These are phyloP conservation scores for Enteromius treurensis DNA, from an alignment of 2,797 vertebrate species.

Conservation along the genomic window DNA sequence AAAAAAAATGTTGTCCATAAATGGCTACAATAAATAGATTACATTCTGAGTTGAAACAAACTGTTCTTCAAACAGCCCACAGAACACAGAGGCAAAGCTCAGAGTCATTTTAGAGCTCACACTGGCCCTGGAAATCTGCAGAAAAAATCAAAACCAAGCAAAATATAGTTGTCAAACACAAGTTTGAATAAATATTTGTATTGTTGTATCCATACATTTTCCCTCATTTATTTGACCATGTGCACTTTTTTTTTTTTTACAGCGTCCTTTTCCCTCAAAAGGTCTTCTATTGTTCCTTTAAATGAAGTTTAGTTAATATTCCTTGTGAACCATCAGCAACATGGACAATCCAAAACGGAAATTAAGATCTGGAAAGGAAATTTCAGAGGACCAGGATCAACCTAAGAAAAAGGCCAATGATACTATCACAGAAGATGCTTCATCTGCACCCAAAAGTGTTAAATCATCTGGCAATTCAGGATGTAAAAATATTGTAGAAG, in stretches of 20 bases:
- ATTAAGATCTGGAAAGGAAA: conserved; percentile 61
- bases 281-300: conserved; percentile 13
- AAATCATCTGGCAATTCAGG: conserved; percentile 43
- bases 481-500: not conserved
- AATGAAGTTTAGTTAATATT: not conserved
- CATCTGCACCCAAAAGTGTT: conserved; percentile 64
- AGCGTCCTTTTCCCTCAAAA: not conserved
- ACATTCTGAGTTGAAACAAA: too few species aligned
- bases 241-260: not conserved
- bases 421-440: conserved; percentile 54
- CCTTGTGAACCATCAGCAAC: not conserved
- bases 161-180: too few species aligned
- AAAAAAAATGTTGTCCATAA: too few species aligned
- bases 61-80: too few species aligned
- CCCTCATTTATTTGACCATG: not conserved
- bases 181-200: too few species aligned
- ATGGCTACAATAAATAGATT: too few species aligned
- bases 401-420: conserved; percentile 61
- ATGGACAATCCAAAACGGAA: conserved; percentile 69
- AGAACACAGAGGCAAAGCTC: too few species aligned
- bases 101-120: too few species aligned
- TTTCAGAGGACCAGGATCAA: conserved; percentile 54
- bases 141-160: too few species aligned
- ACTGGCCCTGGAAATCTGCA: too few species aligned
- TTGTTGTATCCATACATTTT: not conserved